Percentiles rank a stretch among this genome's conserved stretches.
phyloP scores from a whole-genome alignment of 1,140 invertebrate species.

The Ericerus pela region DNA sequence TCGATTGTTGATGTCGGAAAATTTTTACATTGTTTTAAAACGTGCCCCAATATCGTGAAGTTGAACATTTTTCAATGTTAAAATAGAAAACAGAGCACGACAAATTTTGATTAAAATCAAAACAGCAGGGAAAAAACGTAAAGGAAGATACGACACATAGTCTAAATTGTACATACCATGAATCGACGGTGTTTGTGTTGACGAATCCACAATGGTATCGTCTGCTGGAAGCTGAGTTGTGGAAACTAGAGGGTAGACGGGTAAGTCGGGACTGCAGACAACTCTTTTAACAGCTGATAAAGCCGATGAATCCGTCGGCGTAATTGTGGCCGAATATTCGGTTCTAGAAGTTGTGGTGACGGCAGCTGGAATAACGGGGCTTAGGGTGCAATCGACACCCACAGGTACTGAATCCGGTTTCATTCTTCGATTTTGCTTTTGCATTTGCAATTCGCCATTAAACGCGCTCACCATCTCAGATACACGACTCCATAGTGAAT shows the following conservation, averaged over 20 bases:
- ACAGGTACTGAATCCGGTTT: conserved; percentile 21
- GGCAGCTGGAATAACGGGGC: conserved; percentile 20
- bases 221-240: conserved; percentile 20
- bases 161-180: too few species aligned
- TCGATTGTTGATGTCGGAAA: too few species aligned
- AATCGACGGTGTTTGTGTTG: conserved; percentile 9
- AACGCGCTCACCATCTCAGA: conserved; percentile 30
- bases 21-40: too few species aligned
- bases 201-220: conserved; percentile 14
- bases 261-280: conserved; percentile 29
- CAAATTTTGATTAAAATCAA: too few species aligned
- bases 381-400: conserved; percentile 26
- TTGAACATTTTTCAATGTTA: too few species aligned
- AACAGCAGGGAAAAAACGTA: too few species aligned
- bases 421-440: conserved; percentile 19
- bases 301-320: not conserved
- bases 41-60: too few species aligned
- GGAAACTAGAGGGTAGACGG: conserved; percentile 22
- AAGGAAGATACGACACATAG: too few species aligned
- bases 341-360: not conserved
- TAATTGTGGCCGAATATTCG: not conserved
- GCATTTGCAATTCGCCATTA: conserved; percentile 22
- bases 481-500: conserved; percentile 28
- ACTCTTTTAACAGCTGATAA: conserved; percentile 23
- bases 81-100: too few species aligned